Conservation (phyloP, 2,888 invertebrate genomes). For the Drosophila anceps region DNA sequence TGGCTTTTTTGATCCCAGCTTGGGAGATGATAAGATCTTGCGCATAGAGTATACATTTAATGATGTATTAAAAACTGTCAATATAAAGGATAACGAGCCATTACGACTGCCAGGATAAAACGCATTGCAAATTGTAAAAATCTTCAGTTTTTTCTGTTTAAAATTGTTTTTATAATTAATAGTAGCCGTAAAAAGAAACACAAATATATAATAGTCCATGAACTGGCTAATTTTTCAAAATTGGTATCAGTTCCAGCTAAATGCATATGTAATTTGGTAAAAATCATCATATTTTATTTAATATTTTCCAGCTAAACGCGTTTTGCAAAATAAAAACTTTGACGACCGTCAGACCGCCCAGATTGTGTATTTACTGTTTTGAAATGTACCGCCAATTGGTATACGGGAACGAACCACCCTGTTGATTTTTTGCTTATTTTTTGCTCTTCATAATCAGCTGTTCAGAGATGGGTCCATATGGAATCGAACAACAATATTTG, state of each 20-base stretch:
- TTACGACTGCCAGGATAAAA: constrained; percentile 88
- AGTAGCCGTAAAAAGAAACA: constrained; percentile 33
- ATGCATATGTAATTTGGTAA: not conserved
- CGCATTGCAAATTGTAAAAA: constrained; percentile 63
- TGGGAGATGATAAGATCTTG: constrained; percentile 95
- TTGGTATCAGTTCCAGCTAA: not conserved
- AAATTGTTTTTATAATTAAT: constrained; percentile 65
- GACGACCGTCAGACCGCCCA: too few species aligned
- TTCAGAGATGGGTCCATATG: constrained; percentile 25
- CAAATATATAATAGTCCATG: constrained; percentile 3
- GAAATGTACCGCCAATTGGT: constrained; percentile 31
- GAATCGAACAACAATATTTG: constrained; percentile 57
- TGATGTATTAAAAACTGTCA: constrained; percentile 91
- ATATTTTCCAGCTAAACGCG: not conserved
- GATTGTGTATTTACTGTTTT: too few species aligned
- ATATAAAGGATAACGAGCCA: constrained; percentile 92
- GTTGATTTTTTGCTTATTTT: too few species aligned
- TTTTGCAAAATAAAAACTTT: constrained; percentile 4
- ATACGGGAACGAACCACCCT: constrained; percentile 37
- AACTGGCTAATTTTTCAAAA: constrained; percentile 11
- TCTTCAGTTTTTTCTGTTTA: constrained; percentile 74
- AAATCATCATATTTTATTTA: not conserved
- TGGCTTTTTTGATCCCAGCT: constrained; percentile 98
- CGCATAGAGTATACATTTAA: constrained; percentile 94
- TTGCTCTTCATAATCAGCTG: constrained; percentile 54